Evolutionary conservation across 2,797 vertebrate genomes (phyloP), one percentile per base, ranked within the genome.

Genomic region (Spinus olivaceus): DNA sequence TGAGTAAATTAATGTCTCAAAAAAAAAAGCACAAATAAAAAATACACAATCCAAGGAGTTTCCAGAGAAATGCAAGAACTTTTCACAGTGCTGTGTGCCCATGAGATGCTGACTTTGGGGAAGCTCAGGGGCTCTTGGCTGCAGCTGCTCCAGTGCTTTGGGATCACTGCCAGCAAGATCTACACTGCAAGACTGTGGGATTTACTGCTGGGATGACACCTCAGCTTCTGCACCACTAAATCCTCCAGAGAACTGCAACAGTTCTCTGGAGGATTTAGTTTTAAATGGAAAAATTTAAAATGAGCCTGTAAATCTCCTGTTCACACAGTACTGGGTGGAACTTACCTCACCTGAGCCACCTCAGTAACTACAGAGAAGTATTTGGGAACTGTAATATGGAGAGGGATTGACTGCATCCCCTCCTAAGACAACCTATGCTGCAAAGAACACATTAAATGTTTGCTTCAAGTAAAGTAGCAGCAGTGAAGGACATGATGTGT

Each of bases 141-240:
- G 88, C 97, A 95, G 97, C 97, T 96, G 97, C 94, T 97, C 59
- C 66, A 24, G 70, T 33, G 41, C 85, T 86, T 97, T 49, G 51
- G 88, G 80, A 90, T 69, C 96, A 81, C 20, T 15, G 27, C 44
- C 88, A 96, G 86, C 69, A 77, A 60, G 86, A 83, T 51, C 91
- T 19, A 19, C 92, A 81, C 64, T 93, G 95, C 78, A 91, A 86
- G 93, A 69, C 57, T 7, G 0, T 2, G 7, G 94, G 96, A 98
- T 98, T 98, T 97, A 97, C 97, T 97, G 96, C 95, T 49, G 83
- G 92, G 91, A 83, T 95, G 93, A 95, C 94, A 97, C 66, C 94
- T 94, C 94, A 96, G 94, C 79, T 81, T 95, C 93, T 97, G 97
- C 88, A 57, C 76, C 89, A 76, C 93, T 96, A 98, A 98, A 98